A percentile compares a stretch with the other conserved stretches of the same genome.
Evolutionary conservation across 2,113 vertebrate species (phyloP).

Genomic region (Tursiops truncatus): DNA sequence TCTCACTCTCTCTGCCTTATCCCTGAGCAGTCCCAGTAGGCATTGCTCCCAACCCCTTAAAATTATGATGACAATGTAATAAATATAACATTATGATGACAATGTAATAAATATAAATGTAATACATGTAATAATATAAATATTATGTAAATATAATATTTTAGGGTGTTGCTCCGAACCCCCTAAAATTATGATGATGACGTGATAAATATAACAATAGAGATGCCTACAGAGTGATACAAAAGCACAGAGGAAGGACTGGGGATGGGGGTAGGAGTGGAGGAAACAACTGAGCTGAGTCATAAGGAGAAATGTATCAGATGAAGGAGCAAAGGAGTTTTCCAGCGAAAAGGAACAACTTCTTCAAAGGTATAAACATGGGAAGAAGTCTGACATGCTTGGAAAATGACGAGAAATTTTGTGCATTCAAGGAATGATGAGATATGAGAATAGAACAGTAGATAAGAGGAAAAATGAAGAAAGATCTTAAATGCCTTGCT

Average conservation of each 20-base stretch:
- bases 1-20: neutral
- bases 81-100: neutral
- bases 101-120: neutral
- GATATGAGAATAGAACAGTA: neutral
- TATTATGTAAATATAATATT: no score
- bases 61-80: neutral
- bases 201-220: neutral
- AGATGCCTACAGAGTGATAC: neutral
- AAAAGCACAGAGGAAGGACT: neutral
- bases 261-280: neutral
- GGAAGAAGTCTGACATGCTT: neutral
- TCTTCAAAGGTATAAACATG: slow-evolving; percentile 26
- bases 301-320: neutral
- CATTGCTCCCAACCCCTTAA: neutral
- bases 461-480: slow-evolving; percentile 17
- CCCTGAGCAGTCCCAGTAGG: neutral
- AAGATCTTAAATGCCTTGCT: neutral
- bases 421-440: neutral
- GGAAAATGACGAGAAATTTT: neutral
- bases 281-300: neutral
- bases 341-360: neutral
- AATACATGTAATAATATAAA: no score
- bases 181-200: neutral
- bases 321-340: neutral
- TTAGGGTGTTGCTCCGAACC: neutral